Evolutionary conservation across 2,797 vertebrate species (phyloP), one percentile per base, ranked within the genome.

Genomic region (Microcaecilia unicolor): DNA sequence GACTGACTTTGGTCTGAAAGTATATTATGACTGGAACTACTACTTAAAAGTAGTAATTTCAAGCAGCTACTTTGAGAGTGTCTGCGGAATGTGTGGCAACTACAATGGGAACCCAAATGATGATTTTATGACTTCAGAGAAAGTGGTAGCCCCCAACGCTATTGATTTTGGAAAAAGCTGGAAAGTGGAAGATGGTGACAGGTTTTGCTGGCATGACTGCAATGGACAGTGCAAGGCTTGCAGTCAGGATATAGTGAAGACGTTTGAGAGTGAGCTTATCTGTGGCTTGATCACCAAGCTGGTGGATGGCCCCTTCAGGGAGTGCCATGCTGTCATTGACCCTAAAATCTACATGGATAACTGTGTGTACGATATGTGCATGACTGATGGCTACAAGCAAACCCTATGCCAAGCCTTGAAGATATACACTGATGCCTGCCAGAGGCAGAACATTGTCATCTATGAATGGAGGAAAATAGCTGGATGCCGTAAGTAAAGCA

Each of bases 61-160:
- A 0, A 18, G 55, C 3, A 41, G 27, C 22, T 81, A 90, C 67
- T 70, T 32, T 1, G 43, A 46, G 18, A 65, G 43, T 3, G 74
- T 90, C n/a, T 88, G 84, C 0, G 87, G 90, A 9, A 46, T 93
- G 18, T 94, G 92, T 0, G 85, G 89, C 10, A 90, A 93, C 52
- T 83, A 68, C 23, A 89, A 93, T 0, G 64, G 74, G 1, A 20
- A 86, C 12, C n/a, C 8, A 0, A 1, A 0, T 0, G 86, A 93
- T 1, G 88, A 93, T 5, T 55, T 74, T 15, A 50, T 37, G 17
- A 63, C 52, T 8, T 63, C 69, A 0, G 31, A 51, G 0, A 54
- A 61, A 2, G 25, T 49, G 2, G 15, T 18, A 6, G 72, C 62
- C 1, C 5, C 56, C 1, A 40, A 70, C 0, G 10, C 70, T 0